Evolutionary conservation across 2,888 invertebrate species (phyloP), one percentile per base, ranked within the genome.

Genomic region (Drosophila testacea): DNA sequence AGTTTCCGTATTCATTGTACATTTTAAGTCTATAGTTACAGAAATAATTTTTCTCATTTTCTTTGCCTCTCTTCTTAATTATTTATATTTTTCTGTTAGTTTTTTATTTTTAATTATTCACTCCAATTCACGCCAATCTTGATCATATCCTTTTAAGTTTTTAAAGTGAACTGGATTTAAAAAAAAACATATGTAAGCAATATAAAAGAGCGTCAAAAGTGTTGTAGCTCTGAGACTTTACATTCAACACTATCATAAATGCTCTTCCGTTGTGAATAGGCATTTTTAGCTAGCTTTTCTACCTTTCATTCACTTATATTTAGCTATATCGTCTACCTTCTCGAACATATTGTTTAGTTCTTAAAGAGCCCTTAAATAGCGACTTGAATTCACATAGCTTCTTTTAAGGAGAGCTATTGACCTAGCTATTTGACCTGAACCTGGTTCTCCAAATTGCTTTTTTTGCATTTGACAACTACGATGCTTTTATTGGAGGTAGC

Each of bases 401-500:
- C 22, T 34, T 32, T 7, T 30, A n/a, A 6, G 0, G 6, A 30
- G 10, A 30, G 30, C 32, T 27, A 1, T 34, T 55, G 47, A 54
- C 44, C 52, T 11, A 55, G 48, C 63, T 50, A 57, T 59, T 76
- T 66, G 71, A 72, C 44, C 67, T 64, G 52, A 39, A 64, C 44
- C 44, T 57, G 51, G 13, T 47, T 28, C 9, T 38, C 54, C 48
- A 64, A 69, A 83, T 69, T 65, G 55, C 61, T 59, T 48, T 55
- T 52, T 61, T 55, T 73, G 70, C 64, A 60, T 81, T 81, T 86
- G 87, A 84, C 87, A 83, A 73, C 77, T 83, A 79, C 73, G 67
- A 81, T 61, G 72, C 83, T 86, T 86, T 84, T 86, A 84, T 84
- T 86, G 79, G 79, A 52, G 67, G 68, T 73, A 70, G 66, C 32